Conservation (phyloP, 2,888 invertebrate genomes). For the Drosophila diplacantha region DNA sequence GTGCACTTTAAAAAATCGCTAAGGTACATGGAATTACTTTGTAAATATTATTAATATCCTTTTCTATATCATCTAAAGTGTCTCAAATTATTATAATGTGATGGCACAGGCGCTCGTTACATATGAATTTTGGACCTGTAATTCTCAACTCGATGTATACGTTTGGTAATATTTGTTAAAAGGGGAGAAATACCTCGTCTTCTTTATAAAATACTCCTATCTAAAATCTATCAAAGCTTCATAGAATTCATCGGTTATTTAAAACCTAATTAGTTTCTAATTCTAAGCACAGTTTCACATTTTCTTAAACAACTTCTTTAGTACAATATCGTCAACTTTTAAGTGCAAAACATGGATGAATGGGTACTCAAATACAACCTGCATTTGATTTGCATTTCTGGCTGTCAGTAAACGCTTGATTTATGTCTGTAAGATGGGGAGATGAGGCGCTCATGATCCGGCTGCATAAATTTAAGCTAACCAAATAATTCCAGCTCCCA, state of each 20-base stretch:
- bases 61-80: neutral
- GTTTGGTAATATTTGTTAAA: too few relatives aligned
- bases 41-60: neutral
- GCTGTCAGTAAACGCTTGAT: slow-evolving; percentile 60
- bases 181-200: too few relatives aligned
- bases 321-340: neutral
- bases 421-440: slow-evolving; percentile 41
- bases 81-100: too few relatives aligned
- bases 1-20: neutral
- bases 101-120: too few relatives aligned
- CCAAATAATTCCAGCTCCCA: slow-evolving; percentile 52
- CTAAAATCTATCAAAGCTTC: neutral
- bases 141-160: too few relatives aligned
- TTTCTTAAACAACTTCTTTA: too few relatives aligned
- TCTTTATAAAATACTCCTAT: too few relatives aligned
- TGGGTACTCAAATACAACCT: slow-evolving; percentile 11
- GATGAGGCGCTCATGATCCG: slow-evolving; percentile 29
- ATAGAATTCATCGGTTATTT: too few relatives aligned
- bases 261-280: neutral
- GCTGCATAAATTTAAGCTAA: slow-evolving; percentile 70
- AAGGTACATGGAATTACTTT: neutral
- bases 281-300: neutral
- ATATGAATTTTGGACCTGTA: too few relatives aligned
- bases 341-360: neutral
- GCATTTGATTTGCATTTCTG: slow-evolving; percentile 63